phyloP scores from a whole-genome alignment of 2,888 invertebrate species.

The Cantharis flavilabris region DNA sequence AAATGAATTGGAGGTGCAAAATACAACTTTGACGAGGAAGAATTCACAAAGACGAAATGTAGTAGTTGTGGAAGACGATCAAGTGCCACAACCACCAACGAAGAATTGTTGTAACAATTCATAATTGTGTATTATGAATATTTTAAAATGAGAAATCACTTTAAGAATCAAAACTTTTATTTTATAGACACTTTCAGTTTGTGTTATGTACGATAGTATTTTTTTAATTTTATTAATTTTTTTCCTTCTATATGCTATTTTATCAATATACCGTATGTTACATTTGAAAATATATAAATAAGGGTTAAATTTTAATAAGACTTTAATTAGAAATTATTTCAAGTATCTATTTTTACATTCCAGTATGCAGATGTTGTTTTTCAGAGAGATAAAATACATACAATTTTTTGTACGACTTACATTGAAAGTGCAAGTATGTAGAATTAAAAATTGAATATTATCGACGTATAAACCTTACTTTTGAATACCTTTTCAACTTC shows the following conservation, averaged over 20 bases:
- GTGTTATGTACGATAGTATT: background rate
- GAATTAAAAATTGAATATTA: too few species aligned
- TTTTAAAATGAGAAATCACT: background rate
- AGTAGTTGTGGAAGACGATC: constrained; percentile 51
- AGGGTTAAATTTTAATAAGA: constrained; percentile 3
- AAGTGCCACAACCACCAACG: constrained; percentile 37
- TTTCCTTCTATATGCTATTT: background rate
- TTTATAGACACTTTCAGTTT: background rate
- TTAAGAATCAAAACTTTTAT: background rate
- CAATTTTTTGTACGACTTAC: too few species aligned
- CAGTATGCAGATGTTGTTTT: background rate
- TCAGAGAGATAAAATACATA: background rate
- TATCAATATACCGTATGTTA: background rate
- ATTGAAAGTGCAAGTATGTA: too few species aligned
- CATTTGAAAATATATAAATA: background rate
- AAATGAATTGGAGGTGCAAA: constrained; percentile 46
- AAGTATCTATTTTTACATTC: background rate
- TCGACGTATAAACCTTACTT: too few species aligned
- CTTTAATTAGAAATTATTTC: background rate
- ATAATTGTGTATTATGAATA: constrained; percentile 28
- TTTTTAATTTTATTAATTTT: background rate
- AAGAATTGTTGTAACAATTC: constrained; percentile 47
- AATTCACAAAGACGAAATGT: constrained; percentile 51
- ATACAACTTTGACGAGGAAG: constrained; percentile 43
- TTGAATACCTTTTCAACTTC: too few species aligned